Evolutionary conservation across 2,888 invertebrate genomes (phyloP).

Genomic region (Ferrisia virgata): DNA sequence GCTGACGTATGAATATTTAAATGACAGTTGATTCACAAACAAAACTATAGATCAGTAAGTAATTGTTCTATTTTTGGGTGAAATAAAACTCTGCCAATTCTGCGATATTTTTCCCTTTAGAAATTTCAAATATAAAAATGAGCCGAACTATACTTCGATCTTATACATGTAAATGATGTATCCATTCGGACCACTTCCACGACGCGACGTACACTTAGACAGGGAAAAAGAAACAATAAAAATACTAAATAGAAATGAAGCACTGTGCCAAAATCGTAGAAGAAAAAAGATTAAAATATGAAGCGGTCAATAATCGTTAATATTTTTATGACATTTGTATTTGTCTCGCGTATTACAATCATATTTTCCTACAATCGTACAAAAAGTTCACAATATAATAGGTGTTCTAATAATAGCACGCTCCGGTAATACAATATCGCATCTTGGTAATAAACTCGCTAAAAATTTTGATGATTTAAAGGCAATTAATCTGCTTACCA

Average conservation of each 20-base stretch:
- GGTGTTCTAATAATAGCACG: background rate
- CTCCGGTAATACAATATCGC: background rate
- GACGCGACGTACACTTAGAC: background rate
- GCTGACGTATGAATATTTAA: background rate
- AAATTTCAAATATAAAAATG: constrained; percentile 4
- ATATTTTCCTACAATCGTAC: background rate
- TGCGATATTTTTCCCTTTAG: background rate
- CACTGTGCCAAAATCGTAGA: background rate
- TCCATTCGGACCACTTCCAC: background rate
- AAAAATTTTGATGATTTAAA: background rate
- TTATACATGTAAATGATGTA: background rate
- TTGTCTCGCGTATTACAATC: background rate
- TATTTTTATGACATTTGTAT: background rate
- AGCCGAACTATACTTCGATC: background rate
- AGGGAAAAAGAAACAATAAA: background rate
- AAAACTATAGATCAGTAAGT: no score
- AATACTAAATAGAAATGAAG: constrained; percentile 10
- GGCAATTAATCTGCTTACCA: background rate
- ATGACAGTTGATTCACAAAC: background rate
- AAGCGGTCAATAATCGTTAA: background rate
- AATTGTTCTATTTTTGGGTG: background rate
- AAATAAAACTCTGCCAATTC: background rate
- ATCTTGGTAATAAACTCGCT: background rate
- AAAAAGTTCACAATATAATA: background rate
- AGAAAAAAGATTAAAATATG: background rate